Percentiles rank a stretch among this genome's conserved stretches.
Conservation (phyloP, 2,113 vertebrate genomes). For the Tragelaphus scriptus region DNA sequence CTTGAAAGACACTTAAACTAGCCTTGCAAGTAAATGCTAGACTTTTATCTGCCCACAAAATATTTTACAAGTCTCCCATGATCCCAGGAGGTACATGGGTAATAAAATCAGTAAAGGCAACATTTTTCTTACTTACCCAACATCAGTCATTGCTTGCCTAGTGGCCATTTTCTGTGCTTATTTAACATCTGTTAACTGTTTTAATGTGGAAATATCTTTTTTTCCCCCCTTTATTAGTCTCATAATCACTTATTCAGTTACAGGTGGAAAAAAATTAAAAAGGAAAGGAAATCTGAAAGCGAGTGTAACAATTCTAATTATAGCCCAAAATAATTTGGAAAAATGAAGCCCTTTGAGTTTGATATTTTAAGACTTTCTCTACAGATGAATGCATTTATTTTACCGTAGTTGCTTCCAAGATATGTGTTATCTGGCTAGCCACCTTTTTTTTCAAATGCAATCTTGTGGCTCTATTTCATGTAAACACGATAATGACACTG, state of each 20-base stretch:
- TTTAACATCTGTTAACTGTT: constrained; percentile 62
- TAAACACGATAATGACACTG: not conserved
- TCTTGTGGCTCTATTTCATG: not conserved
- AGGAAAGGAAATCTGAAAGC: not conserved
- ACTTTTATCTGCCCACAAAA: constrained; percentile 60
- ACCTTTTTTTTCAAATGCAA: constrained; percentile 5
- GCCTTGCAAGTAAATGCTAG: constrained; percentile 52
- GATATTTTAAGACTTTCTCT: not conserved
- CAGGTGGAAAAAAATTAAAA: not conserved
- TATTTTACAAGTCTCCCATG: constrained; percentile 53
- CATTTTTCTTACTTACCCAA: constrained; percentile 47
- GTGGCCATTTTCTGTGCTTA: constrained; percentile 35
- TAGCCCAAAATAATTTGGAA: not conserved
- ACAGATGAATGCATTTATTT: not conserved
- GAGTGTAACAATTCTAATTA: not conserved
- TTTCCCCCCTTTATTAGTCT: not conserved
- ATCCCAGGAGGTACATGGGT: constrained; percentile 41
- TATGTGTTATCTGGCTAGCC: not conserved
- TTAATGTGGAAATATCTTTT: constrained; percentile 60
- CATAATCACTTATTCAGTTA: constrained; percentile 56
- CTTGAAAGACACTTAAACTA: constrained; percentile 35
- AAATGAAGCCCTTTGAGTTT: constrained; percentile 3
- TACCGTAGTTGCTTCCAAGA: not conserved
- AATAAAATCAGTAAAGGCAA: constrained; percentile 67
- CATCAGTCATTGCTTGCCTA: constrained; percentile 20